phyloP scores from a whole-genome alignment of 2,888 invertebrate genomes.

The Mayetiola destructor region DNA sequence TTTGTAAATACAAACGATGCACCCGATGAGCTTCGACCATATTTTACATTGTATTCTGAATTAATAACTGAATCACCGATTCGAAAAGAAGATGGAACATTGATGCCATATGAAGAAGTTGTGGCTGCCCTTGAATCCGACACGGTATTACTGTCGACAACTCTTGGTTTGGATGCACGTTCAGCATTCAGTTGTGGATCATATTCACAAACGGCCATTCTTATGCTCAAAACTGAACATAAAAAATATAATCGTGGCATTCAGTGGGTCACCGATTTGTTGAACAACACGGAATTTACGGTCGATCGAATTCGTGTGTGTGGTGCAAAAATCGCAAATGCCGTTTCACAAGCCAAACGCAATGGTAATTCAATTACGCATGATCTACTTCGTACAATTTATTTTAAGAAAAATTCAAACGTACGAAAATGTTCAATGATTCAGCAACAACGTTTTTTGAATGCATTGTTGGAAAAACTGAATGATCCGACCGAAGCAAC shows the following conservation, averaged over 20 bases:
- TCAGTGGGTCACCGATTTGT: constrained; percentile 58
- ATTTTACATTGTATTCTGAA: constrained; percentile 61
- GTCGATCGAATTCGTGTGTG: constrained; percentile 61
- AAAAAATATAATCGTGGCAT: constrained; percentile 60
- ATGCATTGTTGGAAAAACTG: constrained; percentile 46
- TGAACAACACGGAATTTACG: constrained; percentile 55
- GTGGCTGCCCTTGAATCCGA: constrained; percentile 66
- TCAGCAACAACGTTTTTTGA: constrained; percentile 62
- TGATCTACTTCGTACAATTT: constrained; percentile 44
- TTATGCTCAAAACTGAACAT: constrained; percentile 58
- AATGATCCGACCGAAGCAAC: constrained; percentile 38
- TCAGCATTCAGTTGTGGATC: constrained; percentile 53
- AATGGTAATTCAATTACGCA: constrained; percentile 54
- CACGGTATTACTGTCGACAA: constrained; percentile 46
- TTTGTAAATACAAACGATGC: constrained; percentile 54
- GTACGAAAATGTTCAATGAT: constrained; percentile 53
- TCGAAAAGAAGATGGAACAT: constrained; percentile 24
- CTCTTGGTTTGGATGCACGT: constrained; percentile 45
- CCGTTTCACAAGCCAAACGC: constrained; percentile 59
- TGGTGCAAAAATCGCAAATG: constrained; percentile 66
- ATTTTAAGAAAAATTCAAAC: constrained; percentile 52
- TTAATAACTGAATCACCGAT: constrained; percentile 64
- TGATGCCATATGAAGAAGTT: constrained; percentile 47
- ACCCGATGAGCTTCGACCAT: constrained; percentile 45
- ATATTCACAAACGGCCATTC: constrained; percentile 50